Conservation (phyloP, 2,888 invertebrate genomes). For the Drosophila sordidula region DNA sequence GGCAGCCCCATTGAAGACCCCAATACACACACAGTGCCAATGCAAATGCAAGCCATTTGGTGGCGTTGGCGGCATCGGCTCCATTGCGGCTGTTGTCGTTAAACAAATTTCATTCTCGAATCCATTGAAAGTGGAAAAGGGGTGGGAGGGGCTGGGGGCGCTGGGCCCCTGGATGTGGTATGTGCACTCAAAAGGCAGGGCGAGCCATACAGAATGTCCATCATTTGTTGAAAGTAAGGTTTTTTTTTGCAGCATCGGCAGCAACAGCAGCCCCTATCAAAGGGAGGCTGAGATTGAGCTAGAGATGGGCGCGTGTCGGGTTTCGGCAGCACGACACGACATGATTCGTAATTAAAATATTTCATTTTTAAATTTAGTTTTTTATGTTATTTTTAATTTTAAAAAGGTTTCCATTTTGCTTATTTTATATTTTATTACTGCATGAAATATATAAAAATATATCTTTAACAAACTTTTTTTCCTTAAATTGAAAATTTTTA, state of each 20-base stretch:
- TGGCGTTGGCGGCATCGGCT: slow-evolving; percentile 12
- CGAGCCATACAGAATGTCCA: slow-evolving; percentile 42
- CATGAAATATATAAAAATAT: too few relatives aligned
- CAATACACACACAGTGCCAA: slow-evolving; percentile 27
- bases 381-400: too few relatives aligned
- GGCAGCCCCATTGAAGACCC: slow-evolving; percentile 11
- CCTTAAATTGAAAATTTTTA: too few relatives aligned
- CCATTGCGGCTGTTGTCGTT: slow-evolving; percentile 61
- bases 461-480: too few relatives aligned
- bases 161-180: slow-evolving; percentile 1
- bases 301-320: background rate
- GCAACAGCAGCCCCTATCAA: slow-evolving; percentile 3
- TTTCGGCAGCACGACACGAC: background rate
- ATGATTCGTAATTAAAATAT: too few relatives aligned
- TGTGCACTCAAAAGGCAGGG: slow-evolving; percentile 11
- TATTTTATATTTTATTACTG: too few relatives aligned
- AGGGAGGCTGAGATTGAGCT: background rate
- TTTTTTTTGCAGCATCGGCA: slow-evolving; percentile 9
- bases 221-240: slow-evolving; percentile 67
- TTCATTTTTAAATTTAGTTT: too few relatives aligned
- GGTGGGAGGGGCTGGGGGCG: background rate
- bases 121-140: slow-evolving; percentile 16
- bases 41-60: slow-evolving; percentile 36
- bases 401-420: too few relatives aligned
- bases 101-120: slow-evolving; percentile 75